phyloP scores from a whole-genome alignment of 2,113 vertebrate species.

The Istiophorus platypterus region DNA sequence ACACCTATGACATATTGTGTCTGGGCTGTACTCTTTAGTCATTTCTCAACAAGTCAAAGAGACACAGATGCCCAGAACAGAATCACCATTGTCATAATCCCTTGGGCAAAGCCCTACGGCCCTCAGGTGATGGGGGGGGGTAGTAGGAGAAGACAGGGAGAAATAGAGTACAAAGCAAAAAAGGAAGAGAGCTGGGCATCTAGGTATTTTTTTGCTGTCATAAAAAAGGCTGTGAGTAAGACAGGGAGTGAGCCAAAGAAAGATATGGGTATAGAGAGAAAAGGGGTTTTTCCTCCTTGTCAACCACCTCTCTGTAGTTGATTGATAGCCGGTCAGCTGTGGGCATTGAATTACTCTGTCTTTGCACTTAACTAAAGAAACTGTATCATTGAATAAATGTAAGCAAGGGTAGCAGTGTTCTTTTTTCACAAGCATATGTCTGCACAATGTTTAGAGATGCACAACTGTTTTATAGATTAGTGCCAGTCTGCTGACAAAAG shows the following conservation, averaged over 20 bases:
- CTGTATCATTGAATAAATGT: constrained; percentile 21
- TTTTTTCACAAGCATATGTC: constrained; percentile 33
- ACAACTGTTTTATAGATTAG: constrained; percentile 12
- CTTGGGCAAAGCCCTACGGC: constrained; percentile 18
- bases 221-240: constrained; percentile 57
- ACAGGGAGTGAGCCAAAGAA: constrained; percentile 38
- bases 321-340: constrained; percentile 68
- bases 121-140: constrained; percentile 6
- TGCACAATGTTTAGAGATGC: constrained; percentile 26
- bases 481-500: constrained; percentile 36
- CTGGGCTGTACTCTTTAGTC: constrained; percentile 53
- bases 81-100: constrained; percentile 65
- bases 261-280: constrained; percentile 32
- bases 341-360: constrained; percentile 16
- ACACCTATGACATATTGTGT: constrained; percentile 72
- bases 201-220: constrained; percentile 54
- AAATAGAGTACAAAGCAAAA: constrained; percentile 17
- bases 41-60: constrained; percentile 62
- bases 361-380: constrained; percentile 10
- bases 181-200: constrained; percentile 23
- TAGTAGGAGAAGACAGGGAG: constrained; percentile 20
- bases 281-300: constrained; percentile 54
- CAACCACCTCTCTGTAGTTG: constrained; percentile 43
- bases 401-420: not conserved
- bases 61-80: constrained; percentile 63